phyloP scores from a whole-genome alignment of 1,140 invertebrate genomes.

The Temnothorax longispinosus region DNA sequence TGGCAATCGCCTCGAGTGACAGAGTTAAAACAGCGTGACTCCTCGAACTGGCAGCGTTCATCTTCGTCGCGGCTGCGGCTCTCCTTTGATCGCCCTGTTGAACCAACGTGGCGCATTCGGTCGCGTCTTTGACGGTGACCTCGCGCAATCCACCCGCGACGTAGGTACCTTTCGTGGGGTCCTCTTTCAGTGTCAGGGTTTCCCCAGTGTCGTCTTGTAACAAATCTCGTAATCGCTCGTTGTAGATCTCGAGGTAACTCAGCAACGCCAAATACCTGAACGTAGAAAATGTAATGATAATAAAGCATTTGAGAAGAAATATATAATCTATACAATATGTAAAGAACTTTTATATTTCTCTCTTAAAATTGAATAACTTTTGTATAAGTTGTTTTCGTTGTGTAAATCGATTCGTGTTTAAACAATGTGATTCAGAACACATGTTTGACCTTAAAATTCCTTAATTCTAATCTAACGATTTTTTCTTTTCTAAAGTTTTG shows the following conservation, averaged over 20 bases:
- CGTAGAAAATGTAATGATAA: neutral
- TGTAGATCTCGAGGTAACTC: conserved; percentile 98
- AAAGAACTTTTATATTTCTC: too few species aligned
- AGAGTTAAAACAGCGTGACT: conserved; percentile 97
- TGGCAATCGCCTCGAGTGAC: conserved; percentile 90
- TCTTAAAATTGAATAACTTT: too few species aligned
- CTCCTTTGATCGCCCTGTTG: conserved; percentile 91
- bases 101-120: conserved; percentile 91
- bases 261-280: conserved; percentile 92
- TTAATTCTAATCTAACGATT: too few species aligned
- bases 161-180: conserved; percentile 80
- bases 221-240: conserved; percentile 94
- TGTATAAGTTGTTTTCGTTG: too few species aligned
- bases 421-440: too few species aligned
- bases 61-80: conserved; percentile 92
- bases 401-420: too few species aligned
- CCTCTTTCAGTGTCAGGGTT: conserved; percentile 81
- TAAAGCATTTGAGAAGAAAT: neutral
- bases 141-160: conserved; percentile 88
- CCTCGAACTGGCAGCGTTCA: conserved; percentile 95
- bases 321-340: too few species aligned
- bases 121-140: conserved; percentile 91
- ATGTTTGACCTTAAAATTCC: too few species aligned
- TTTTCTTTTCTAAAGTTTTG: too few species aligned
- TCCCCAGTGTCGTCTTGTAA: conserved; percentile 87